Base-by-base conservation (phyloP, 1,140 invertebrate species). In the Hormaphis cornu region DNA sequence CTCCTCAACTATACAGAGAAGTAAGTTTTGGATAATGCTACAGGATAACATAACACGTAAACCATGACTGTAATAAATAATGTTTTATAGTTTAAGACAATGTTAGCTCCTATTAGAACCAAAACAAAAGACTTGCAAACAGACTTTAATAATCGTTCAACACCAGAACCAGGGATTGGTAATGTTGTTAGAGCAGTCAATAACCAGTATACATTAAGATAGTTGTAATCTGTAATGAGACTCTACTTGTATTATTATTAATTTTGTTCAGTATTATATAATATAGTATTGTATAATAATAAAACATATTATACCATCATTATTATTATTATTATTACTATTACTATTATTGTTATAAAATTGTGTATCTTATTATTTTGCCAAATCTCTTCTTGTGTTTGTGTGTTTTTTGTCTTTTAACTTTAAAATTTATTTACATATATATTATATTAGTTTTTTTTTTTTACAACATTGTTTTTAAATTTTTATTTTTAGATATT, bases 151-250 rank as follows among this genome's bases (percentile, higher is more conserved):
- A 66, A 66, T 66, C 61, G 61, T 7, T 50, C 42, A 48, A 66
- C 61, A 4, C 61, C 61, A n/a, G 61, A 66, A 66, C 28, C 61
- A 8, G 61, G 61, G 12, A 20, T 66, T 16, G 61, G 61, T 1
- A 66, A 48, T n/a, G 28, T 66, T 33, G 28, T 66, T 18, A 50
- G 61, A 66, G 61, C 61, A 24, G 61, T 66, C 12, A 66, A 66
- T 35, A 66, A 66, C 44, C 61, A 66, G 24, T 66, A 66, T 66
- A 66, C 61, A 22, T 35, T 66, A 48, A 66, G 61, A 66, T 66
- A 48, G 20, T 46, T 33, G 10, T 63, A 46, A 8, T 46, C 7
- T 14, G 6, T 46, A 22, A 48, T 33, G 12, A 37, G 12, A 56
- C 12, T 37, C 53, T 14, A 56, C 33, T 8, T 22, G 53, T 56